Evolutionary conservation across 2,888 invertebrate genomes (phyloP), one percentile per base, ranked within the genome.

Genomic region (Phrixothrix hirtus): DNA sequence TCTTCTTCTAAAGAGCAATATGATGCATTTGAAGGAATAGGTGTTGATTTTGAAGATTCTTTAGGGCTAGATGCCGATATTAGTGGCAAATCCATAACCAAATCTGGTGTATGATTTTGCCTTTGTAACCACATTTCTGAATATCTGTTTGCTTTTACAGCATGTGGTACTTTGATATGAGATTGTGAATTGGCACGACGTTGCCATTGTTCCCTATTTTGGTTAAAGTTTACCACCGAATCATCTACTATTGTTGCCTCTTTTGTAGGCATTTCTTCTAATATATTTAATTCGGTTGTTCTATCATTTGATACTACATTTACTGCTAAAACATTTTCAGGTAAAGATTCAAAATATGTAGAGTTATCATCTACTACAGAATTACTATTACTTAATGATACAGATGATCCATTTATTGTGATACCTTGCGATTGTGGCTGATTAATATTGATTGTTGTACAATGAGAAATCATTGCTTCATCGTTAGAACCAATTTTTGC

Each of bases 1-100:
- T 62, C 64, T 14, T 66, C 67, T 53, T 69, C 68, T 9, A 51
- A 58, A 6, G 59, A 57, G 0, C 75, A 76, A 30, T 75, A 74
- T 6, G 72, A 67, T n/a, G 69, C 70, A 58, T 74, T 75, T 10
- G 73, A 65, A 31, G 65, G 61, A 26, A 65, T 64, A 35, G 65
- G 65, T 21, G 70, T 65, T 1, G 73, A 66, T 29, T 78, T 76
- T 9, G 66, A 61, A 14, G 58, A 62, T 39, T 75, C 73, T 51
- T 75, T 75, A 1, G 73, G 72, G 60, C 71, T 73, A 11, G 70
- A 69, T 42, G 65, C 69, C 12, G 70, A 78, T 59, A 71, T 76
- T 59, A 85, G 77, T n/a, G 91, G 91, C 63, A 91, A 77, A 75
- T 89, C 91, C 84, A 90, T 86, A 58, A 92, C 91, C 49, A 91